Conservation (phyloP, 1,140 invertebrate species). For the Ceratina japonica region DNA sequence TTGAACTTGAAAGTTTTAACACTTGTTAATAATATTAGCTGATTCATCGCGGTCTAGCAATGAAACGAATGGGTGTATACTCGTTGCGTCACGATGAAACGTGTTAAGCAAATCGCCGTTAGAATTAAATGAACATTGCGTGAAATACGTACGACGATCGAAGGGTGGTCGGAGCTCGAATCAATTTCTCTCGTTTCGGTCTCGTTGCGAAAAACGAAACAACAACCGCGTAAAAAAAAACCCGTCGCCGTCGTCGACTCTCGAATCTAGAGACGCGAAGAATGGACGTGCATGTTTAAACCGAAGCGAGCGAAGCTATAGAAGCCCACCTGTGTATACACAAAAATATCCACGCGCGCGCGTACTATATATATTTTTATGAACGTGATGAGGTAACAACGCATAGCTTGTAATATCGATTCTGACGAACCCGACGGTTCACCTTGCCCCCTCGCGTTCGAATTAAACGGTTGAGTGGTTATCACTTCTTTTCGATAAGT, state of each 20-base stretch:
- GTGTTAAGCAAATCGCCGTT: conserved; percentile 48
- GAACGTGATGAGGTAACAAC: conserved; percentile 77
- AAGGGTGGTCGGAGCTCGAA: conserved; percentile 46
- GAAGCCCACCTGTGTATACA: conserved; percentile 72
- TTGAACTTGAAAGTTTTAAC: conserved; percentile 79
- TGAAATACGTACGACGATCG: conserved; percentile 54
- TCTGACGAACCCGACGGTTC: conserved; percentile 57
- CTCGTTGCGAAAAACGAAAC: conserved; percentile 56
- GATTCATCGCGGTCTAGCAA: conserved; percentile 53
- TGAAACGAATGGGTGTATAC: not conserved
- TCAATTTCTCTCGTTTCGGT: conserved; percentile 62
- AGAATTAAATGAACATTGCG: conserved; percentile 45
- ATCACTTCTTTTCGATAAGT: conserved; percentile 48
- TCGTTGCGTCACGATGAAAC: conserved; percentile 15
- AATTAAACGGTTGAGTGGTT: conserved; percentile 64
- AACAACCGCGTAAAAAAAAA: conserved; percentile 46
- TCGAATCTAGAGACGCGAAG: conserved; percentile 42
- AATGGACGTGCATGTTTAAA: conserved; percentile 56
- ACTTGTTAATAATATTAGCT: conserved; percentile 78
- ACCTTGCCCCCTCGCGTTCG: conserved; percentile 63
- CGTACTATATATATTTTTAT: conserved; percentile 75
- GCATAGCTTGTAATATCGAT: conserved; percentile 76
- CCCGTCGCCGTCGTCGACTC: conserved; percentile 24
- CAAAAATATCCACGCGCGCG: conserved; percentile 56
- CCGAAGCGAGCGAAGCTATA: conserved; percentile 65